A percentile compares a stretch with the other conserved stretches of the same genome.
Evolutionary conservation across 2,113 vertebrate species (phyloP).

Genomic region (Daboia siamensis): DNA sequence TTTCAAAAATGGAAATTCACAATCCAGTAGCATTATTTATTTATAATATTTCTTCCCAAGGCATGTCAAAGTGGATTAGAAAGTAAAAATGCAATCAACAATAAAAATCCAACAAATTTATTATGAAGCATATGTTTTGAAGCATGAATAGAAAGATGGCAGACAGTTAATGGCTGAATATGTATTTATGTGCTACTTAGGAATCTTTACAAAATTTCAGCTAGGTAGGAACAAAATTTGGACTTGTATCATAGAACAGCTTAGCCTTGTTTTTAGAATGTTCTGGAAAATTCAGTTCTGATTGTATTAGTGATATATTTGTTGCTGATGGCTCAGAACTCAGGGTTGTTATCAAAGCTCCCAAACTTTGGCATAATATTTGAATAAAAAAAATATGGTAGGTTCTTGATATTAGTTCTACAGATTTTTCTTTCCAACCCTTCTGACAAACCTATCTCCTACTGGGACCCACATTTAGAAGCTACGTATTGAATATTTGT

Average conservation of each 20-base stretch:
- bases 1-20: background rate
- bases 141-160: background rate
- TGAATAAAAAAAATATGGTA: background rate
- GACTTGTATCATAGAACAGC: background rate
- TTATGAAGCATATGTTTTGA: background rate
- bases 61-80: background rate
- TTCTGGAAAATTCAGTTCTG: background rate
- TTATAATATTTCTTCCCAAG: background rate
- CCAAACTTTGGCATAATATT: background rate
- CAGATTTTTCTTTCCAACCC: background rate
- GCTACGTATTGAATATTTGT: background rate
- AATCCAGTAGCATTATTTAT: background rate
- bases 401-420: background rate
- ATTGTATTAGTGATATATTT: background rate
- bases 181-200: background rate
- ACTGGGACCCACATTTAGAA: background rate
- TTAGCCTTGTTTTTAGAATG: background rate
- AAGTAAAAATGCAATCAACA: background rate
- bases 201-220: background rate
- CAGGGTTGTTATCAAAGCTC: background rate
- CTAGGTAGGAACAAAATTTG: background rate
- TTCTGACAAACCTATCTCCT: background rate
- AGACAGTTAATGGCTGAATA: background rate
- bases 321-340: background rate
- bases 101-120: background rate